Evolutionary conservation across 2,113 vertebrate species (phyloP).

Genomic region (Xiphophorus hellerii): DNA sequence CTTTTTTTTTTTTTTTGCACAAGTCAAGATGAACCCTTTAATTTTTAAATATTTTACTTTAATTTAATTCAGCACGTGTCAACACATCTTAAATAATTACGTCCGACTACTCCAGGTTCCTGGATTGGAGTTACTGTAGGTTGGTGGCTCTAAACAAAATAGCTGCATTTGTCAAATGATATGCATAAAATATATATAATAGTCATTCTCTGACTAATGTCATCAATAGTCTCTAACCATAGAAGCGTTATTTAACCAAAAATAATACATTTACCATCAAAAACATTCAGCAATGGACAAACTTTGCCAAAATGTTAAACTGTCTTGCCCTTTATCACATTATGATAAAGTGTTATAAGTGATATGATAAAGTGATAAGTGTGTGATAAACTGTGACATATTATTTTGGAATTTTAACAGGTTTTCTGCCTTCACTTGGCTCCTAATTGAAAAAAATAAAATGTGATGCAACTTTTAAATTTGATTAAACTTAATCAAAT

Average conservation of each 20-base stretch:
- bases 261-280: neutral
- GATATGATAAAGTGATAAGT: too few species aligned
- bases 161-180: slow-evolving; percentile 10
- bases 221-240: neutral
- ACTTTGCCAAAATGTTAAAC: neutral
- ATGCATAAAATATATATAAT: neutral
- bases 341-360: neutral
- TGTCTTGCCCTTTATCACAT: neutral
- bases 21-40: neutral
- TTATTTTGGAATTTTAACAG: neutral
- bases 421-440: neutral
- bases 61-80: slow-evolving; percentile 39
- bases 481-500: too few species aligned
- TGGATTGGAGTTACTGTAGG: slow-evolving; percentile 1
- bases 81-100: slow-evolving; percentile 42
- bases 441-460: neutral
- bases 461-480: too few species aligned
- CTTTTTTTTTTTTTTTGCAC: too few species aligned
- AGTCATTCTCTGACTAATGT: neutral
- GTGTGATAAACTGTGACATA: neutral
- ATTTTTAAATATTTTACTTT: neutral
- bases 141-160: slow-evolving; percentile 9
- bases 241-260: neutral
- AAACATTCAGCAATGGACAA: neutral
- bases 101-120: slow-evolving; percentile 28